Evolutionary conservation across 2,113 vertebrate species (phyloP), one percentile per base, ranked within the genome.

Genomic region (Sorex fumeus): DNA sequence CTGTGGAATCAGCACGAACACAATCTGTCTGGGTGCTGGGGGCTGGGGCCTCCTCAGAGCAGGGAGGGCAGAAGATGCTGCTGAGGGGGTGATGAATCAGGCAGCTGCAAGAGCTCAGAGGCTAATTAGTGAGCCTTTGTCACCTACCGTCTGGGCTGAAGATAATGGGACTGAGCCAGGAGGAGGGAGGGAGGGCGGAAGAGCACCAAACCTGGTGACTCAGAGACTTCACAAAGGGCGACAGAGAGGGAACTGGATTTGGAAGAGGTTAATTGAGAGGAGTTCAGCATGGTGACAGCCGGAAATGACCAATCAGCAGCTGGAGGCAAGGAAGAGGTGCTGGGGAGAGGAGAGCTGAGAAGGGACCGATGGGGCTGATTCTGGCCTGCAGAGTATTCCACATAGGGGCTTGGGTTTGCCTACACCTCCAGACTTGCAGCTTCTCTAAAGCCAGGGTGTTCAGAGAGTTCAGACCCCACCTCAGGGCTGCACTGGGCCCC

Each of bases 221-320:
- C 95, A 89, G 69, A 32, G 74, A 32, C 75, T 85, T 85, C 93
- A 81, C 64, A 87, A 62, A 34, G 77, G 0, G n/a, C 50, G 91
- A 85, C 36, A 78, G 90, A 84, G 78, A 72, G 88, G 91, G 53
- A 86, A 76, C 62, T 79, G 84, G 79, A 78, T 80, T 23, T 88
- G 76, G 72, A 71, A 88, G 77, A 47, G 91, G 89, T 91, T 95
- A 94, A 95, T 13, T 96, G 67, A 87, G 77, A 93, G 40, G 74
- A 93, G 34, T 8, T 8, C 62, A 60, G 12, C 66, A 71, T 86
- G 79, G 30, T 27, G 83, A 82, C 21, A 67, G 62, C 80, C 27
- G 71, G 91, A 95, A 90, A 86, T 64, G 83, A 88, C 34, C 77
- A 36, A 75, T 43, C 50, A 43, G 71, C 7, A 0, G 64, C 74